Evolutionary conservation across 2,797 vertebrate species (phyloP).

Genomic region (Pogonophryne albipinna): DNA sequence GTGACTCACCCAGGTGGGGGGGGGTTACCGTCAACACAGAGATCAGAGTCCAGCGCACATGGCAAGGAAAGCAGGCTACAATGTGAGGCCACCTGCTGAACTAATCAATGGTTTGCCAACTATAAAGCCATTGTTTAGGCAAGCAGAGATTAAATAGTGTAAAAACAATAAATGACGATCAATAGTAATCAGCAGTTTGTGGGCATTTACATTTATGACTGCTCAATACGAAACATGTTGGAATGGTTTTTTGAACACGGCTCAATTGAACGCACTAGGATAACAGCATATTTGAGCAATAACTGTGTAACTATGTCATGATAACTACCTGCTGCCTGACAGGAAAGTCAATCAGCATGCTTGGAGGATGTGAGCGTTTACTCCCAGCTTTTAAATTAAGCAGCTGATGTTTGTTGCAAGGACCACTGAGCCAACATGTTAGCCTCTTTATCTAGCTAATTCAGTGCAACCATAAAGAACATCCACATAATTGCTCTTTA

Average conservation of each 20-base stretch:
- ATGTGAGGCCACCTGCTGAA: conserved; percentile 12
- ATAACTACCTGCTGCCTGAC: conserved; percentile 30
- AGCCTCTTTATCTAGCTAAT: conserved; percentile 32
- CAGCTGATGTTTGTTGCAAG: not conserved
- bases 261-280: not conserved
- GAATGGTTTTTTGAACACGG: not conserved
- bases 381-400: conserved; percentile 16
- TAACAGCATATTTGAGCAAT: conserved; percentile 4
- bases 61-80: conserved; percentile 1
- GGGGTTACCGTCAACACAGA: conserved; percentile 45
- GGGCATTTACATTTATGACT: conserved; percentile 1
- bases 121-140: conserved; percentile 17
- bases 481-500: conserved; percentile 16
- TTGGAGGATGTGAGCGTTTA: conserved; percentile 11
- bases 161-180: conserved; percentile 34
- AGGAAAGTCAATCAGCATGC: conserved; percentile 10
- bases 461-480: conserved; percentile 10
- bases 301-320: conserved; percentile 2
- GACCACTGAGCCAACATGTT: not conserved
- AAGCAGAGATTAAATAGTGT: conserved; percentile 34
- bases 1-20: conserved; percentile 57
- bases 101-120: conserved; percentile 30
- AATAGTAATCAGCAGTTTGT: not conserved
- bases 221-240: not conserved
- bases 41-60: conserved; percentile 16